phyloP scores from a whole-genome alignment of 1,140 invertebrate species.

The Anastrepha ludens region DNA sequence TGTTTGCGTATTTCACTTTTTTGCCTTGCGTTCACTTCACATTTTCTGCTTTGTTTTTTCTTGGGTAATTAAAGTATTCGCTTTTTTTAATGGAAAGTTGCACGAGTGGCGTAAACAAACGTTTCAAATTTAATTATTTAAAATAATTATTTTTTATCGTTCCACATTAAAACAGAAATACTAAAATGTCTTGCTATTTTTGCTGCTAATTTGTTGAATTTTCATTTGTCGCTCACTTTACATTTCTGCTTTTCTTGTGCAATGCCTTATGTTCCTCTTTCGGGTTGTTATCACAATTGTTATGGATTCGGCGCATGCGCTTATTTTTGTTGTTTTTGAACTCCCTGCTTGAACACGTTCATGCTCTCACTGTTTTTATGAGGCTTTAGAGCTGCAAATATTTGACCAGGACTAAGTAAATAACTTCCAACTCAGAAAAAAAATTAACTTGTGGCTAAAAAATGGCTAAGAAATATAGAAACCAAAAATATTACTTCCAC shows the following conservation, averaged over 20 bases:
- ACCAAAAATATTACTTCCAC: too few relatives aligned
- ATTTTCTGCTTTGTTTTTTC: not conserved
- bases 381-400: too few relatives aligned
- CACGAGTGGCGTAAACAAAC: not conserved
- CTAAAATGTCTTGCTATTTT: not conserved
- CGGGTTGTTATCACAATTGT: constrained; percentile 39
- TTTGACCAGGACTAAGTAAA: too few relatives aligned
- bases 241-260: not conserved
- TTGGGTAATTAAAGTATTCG: not conserved
- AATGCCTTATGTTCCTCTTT: constrained; percentile 13
- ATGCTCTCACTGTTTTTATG: not conserved
- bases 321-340: not conserved
- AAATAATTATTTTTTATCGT: not conserved
- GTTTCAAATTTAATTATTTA: constrained; percentile 1
- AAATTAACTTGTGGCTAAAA: too few relatives aligned
- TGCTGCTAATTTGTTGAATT: not conserved
- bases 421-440: too few relatives aligned
- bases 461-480: too few relatives aligned
- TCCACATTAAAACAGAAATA: not conserved
- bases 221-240: not conserved
- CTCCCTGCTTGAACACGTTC: constrained; percentile 2
- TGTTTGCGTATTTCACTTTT: not conserved
- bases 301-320: constrained; percentile 33
- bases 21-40: not conserved
- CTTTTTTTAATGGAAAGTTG: not conserved